Conservation (phyloP, 2,797 vertebrate species). For the Urophycis tenuis region DNA sequence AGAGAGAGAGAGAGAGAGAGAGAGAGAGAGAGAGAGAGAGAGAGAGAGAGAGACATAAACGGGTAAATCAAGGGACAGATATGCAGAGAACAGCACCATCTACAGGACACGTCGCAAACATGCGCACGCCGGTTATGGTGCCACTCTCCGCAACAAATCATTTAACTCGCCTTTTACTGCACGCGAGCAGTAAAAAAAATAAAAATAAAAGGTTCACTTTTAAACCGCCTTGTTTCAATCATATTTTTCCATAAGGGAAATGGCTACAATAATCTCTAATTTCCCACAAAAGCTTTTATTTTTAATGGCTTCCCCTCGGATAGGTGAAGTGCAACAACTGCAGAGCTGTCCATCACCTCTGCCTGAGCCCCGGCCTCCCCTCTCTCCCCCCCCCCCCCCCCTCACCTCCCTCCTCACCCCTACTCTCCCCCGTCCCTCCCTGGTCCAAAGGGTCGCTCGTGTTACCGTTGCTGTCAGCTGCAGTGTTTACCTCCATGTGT, state of each 20-base stretch:
- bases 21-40: background rate
- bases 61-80: conserved; percentile 43
- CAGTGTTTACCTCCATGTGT: conserved; percentile 11
- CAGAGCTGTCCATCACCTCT: conserved; percentile 11
- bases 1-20: background rate
- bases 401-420: background rate
- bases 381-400: background rate
- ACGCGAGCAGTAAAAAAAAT: background rate
- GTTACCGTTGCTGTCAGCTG: conserved; percentile 13
- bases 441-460: conserved; percentile 7
- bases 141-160: background rate
- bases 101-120: conserved; percentile 66
- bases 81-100: conserved; percentile 81
- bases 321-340: conserved; percentile 7
- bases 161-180: background rate
- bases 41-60: background rate
- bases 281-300: conserved; percentile 1
- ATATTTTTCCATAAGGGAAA: background rate
- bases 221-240: background rate
- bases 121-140: background rate
- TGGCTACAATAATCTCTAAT: conserved; percentile 3
- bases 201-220: too few species aligned
- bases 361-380: background rate
- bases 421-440: background rate
- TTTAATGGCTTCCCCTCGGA: background rate